Evolutionary conservation across 2,888 invertebrate species (phyloP).

Genomic region (Phaonia tiefii): DNA sequence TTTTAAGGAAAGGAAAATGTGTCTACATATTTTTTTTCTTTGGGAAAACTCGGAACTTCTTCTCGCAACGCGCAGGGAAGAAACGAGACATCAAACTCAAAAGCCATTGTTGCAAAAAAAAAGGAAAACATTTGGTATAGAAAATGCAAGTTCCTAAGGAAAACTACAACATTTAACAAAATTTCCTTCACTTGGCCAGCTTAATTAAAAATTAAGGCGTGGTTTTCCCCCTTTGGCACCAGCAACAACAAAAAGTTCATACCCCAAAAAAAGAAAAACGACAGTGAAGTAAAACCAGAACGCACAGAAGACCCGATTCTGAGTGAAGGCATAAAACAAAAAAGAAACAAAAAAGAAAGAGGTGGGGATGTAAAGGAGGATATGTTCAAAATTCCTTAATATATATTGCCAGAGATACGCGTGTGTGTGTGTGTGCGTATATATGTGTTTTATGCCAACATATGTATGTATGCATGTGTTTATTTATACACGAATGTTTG

Average conservation of each 20-base stretch:
- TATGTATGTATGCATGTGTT: neutral
- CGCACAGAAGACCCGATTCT: conserved; percentile 40
- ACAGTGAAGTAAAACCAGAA: neutral
- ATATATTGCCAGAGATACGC: conserved; percentile 55
- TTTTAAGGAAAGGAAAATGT: too few relatives aligned
- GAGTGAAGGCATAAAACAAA: conserved; percentile 45
- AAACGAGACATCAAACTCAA: conserved; percentile 44
- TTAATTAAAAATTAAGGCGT: conserved; percentile 77
- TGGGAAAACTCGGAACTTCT: conserved; percentile 55
- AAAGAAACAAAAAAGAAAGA: conserved; percentile 50
- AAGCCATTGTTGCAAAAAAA: too few relatives aligned
- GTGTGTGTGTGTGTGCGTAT: neutral
- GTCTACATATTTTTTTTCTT: conserved; percentile 63
- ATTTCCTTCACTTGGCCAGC: conserved; percentile 9
- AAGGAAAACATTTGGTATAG: neutral
- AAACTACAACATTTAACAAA: conserved; percentile 1
- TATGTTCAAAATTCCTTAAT: conserved; percentile 58
- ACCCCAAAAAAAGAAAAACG: conserved; percentile 13
- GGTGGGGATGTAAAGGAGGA: conserved; percentile 26
- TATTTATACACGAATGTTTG: neutral
- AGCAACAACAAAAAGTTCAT: conserved; percentile 22
- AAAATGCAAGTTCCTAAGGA: neutral
- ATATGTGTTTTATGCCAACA: neutral
- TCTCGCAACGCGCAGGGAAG: conserved; percentile 66
- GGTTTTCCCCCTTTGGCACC: conserved; percentile 69